Evolutionary conservation across 2,797 vertebrate genomes (phyloP).

Genomic region (Acanthurus leucopareius): DNA sequence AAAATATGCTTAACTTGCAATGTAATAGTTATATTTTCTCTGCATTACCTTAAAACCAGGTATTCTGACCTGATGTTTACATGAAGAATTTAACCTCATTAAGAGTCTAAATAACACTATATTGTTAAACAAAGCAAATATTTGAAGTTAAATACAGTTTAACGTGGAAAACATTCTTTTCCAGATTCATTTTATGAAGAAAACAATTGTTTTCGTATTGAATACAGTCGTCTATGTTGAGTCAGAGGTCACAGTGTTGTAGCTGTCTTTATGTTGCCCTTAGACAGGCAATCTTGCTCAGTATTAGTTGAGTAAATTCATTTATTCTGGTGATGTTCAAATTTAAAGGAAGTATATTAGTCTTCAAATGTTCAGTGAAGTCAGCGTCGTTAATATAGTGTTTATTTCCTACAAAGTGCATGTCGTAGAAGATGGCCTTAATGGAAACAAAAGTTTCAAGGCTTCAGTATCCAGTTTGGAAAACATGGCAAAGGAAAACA

Average conservation of each 20-base stretch:
- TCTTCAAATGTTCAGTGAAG: slow-evolving; percentile 44
- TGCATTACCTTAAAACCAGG: slow-evolving; percentile 29
- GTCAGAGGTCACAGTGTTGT: slow-evolving; percentile 41
- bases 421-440: slow-evolving; percentile 16
- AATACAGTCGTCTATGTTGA: slow-evolving; percentile 23
- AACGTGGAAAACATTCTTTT: slow-evolving; percentile 7
- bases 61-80: slow-evolving; percentile 51
- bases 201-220: slow-evolving; percentile 11
- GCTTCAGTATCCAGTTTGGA: neutral
- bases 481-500: slow-evolving; percentile 23
- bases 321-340: slow-evolving; percentile 41
- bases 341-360: slow-evolving; percentile 31
- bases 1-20: neutral
- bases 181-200: slow-evolving; percentile 3
- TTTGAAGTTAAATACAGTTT: slow-evolving; percentile 20
- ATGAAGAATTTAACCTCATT: slow-evolving; percentile 37
- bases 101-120: slow-evolving; percentile 9
- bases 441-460: slow-evolving; percentile 2
- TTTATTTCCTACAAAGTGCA: slow-evolving; percentile 19
- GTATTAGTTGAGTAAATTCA: slow-evolving; percentile 37
- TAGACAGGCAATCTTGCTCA: slow-evolving; percentile 15
- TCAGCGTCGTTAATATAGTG: slow-evolving; percentile 32
- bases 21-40: slow-evolving; percentile 21
- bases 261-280: slow-evolving; percentile 20
- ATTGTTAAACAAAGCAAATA: slow-evolving; percentile 28